Evolutionary conservation across 2,888 invertebrate species (phyloP), one percentile per base, ranked within the genome.

Genomic region (Carcina quercana): DNA sequence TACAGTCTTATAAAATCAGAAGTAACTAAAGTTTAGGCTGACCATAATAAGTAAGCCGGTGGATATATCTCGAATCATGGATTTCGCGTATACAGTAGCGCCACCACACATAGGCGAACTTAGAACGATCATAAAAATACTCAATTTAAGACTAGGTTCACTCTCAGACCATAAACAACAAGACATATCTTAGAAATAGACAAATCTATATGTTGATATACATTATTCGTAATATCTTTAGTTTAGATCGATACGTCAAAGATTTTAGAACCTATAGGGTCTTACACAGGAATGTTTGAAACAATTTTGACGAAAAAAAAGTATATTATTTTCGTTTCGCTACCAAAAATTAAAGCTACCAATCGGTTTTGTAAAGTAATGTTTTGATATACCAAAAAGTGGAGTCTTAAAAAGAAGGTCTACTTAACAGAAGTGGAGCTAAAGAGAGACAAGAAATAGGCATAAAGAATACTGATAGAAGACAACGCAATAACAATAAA

Each of bases 1-100:
- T 64, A 66, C 79, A 79, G 78, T 79, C 79, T 79, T 73, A 59
- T 68, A 57, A 54, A 37, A 59, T 59, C 41, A 59, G 59, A 66
- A 64, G 62, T 45, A 46, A 6, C 6, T 51, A 40, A 50, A 49
- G 7, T 7, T 17, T 17, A 5, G n/a, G n/a, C n/a, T n/a, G n/a
- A n/a, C n/a, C n/a, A n/a, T n/a, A n/a, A n/a, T n/a, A n/a, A n/a
- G n/a, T n/a, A n/a, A n/a, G n/a, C n/a, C n/a, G n/a, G n/a, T n/a
- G n/a, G n/a, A n/a, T n/a, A n/a, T n/a, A n/a, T n/a, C n/a, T n/a
- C n/a, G n/a, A n/a, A n/a, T n/a, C n/a, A n/a, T n/a, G n/a, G n/a
- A n/a, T n/a, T n/a, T n/a, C n/a, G n/a, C n/a, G n/a, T n/a, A n/a
- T n/a, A n/a, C n/a, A n/a, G n/a, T n/a, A n/a, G n/a, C n/a, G n/a